Evolutionary conservation across 2,797 vertebrate species (phyloP).

Genomic region (Dicrostonyx torquatus): DNA sequence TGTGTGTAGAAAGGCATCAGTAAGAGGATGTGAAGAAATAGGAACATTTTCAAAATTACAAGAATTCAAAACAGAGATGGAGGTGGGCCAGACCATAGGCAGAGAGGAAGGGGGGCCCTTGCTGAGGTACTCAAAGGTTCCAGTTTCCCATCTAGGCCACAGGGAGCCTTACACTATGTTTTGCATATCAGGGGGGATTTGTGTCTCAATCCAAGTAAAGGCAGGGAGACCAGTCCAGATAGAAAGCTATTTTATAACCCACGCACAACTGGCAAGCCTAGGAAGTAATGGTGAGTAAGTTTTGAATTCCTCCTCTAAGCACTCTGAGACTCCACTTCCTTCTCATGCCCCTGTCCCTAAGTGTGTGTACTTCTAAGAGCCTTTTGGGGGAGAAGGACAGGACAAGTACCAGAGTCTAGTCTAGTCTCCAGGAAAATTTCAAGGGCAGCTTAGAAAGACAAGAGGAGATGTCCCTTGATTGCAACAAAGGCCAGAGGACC

Average conservation of each 20-base stretch:
- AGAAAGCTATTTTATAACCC: not conserved
- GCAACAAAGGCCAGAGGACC: not conserved
- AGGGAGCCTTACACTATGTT: slow-evolving; percentile 20
- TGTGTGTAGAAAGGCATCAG: not conserved
- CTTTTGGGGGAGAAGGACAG: not conserved
- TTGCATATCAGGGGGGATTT: slow-evolving; percentile 37
- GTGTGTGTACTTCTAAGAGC: not conserved
- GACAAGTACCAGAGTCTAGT: not conserved
- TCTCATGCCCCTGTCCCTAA: not conserved
- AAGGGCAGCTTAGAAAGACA: not conserved
- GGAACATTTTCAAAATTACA: not conserved
- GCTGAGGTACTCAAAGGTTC: slow-evolving; percentile 16
- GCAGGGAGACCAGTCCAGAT: not conserved
- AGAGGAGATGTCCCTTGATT: not conserved
- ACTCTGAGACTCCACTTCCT: not conserved
- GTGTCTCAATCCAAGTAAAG: not conserved
- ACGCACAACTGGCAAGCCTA: not conserved
- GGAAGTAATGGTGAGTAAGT: not conserved
- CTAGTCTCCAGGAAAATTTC: slow-evolving; percentile 35
- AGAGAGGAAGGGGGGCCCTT: not conserved
- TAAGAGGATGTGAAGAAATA: not conserved
- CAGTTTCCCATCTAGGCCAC: not conserved
- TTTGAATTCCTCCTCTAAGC: not conserved
- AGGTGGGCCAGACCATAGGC: not conserved
- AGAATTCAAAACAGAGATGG: not conserved